These are phyloP conservation scores for Nesogale talazaci DNA, from an alignment of 2,113 vertebrate species.

Conservation along the genomic window DNA sequence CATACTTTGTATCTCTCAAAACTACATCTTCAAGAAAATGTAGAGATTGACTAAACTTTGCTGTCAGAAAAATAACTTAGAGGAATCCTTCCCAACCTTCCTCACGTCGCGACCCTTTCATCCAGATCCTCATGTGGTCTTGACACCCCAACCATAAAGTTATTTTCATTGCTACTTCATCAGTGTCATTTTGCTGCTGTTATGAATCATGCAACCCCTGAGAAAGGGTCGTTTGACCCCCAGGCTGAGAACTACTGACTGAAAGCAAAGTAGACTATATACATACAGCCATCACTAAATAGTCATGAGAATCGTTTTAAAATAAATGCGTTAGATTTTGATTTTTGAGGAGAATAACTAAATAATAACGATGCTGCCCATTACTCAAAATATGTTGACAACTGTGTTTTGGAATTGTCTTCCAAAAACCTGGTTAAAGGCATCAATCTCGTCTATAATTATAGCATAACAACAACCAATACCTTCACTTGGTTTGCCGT, in stretches of 20 bases:
- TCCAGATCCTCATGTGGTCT: too few relatives aligned
- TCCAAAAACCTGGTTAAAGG: background rate
- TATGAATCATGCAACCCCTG: too few relatives aligned
- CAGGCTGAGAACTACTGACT: too few relatives aligned
- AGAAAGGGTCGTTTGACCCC: too few relatives aligned
- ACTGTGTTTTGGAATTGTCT: slow-evolving; percentile 27
- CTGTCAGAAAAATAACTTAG: slow-evolving; percentile 3
- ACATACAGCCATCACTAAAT: background rate
- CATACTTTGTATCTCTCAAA: background rate
- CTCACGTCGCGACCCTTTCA: too few relatives aligned
- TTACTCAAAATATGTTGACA: slow-evolving; percentile 24
- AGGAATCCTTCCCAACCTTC: too few relatives aligned
- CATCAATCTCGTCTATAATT: background rate
- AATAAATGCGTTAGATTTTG: background rate
- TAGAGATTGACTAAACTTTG: background rate
- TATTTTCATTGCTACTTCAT: too few relatives aligned
- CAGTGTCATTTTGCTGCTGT: too few relatives aligned
- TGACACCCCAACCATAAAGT: too few relatives aligned
- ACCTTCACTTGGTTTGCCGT: background rate
- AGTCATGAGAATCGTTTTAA: background rate
- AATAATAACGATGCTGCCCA: slow-evolving; percentile 1
- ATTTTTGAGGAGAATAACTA: slow-evolving; percentile 29
- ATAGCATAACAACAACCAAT: background rate
- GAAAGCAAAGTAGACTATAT: slow-evolving; percentile 18
- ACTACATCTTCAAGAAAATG: background rate